Evolutionary conservation across 2,888 invertebrate species (phyloP), one percentile per base, ranked within the genome.

Genomic region (Hemistola chrysoprasaria): DNA sequence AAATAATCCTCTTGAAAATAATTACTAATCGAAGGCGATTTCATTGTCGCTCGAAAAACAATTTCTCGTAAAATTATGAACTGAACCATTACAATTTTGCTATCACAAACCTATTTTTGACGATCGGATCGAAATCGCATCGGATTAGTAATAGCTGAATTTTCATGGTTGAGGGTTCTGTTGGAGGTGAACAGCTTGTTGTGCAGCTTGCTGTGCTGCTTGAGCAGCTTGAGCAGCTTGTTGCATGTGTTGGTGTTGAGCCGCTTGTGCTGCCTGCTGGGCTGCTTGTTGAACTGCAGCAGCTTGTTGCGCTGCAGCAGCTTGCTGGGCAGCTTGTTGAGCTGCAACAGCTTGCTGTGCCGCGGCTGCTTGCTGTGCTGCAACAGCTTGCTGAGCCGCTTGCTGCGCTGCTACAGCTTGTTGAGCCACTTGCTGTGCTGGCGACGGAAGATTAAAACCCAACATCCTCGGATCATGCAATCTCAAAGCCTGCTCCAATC

Each of bases 381-480:
- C 62, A 4, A 37, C 51, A 0, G 59, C 52, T 60, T 73, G 55
- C 36, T 64, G 65, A 1, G 51, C 58, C 5, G 72, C 72, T 32
- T 75, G 72, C 29, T 75, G 76, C 0, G 72, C 76, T 0, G 83
- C 85, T 0, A 71, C 76, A 0, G 83, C 85, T 32, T 83, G 81
- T 4, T 16, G 16, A 16, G 81, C 83, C 4, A 82, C 86, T 36
- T 84, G 84, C 45, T 83, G 83, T 8, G 80, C 84, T 1, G 82
- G 82, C 8, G 85, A 84, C 4, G 89, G 86, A 43, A 95, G 78
- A 60, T 94, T 93, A 71, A 95, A 95, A 29, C 95, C 95, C 50
- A 95, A 80, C 71, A 95, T 93, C 55, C 95, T 91, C 1, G 95
- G 95, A 68, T 95, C 95, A 73, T 95, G 95, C 62, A 96, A 90